phyloP scores from a whole-genome alignment of 2,113 vertebrate species.

The Entelurus aequoreus region DNA sequence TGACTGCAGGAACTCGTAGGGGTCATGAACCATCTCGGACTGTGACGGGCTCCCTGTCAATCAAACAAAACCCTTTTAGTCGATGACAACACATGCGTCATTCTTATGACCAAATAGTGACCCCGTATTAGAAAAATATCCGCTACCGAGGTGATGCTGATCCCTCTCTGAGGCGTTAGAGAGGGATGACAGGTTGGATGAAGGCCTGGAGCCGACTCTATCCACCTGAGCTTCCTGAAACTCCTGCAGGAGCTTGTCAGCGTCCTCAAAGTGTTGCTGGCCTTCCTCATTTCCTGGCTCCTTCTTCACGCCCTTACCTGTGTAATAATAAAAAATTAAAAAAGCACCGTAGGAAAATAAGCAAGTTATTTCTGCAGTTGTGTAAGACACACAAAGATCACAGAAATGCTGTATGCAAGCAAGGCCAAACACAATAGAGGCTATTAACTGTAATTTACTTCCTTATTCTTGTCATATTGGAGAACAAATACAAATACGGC shows the following conservation, averaged over 20 bases:
- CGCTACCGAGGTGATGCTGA: constrained; percentile 86
- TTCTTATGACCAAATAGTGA: background rate
- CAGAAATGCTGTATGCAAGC: background rate
- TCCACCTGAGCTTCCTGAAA: constrained; percentile 91
- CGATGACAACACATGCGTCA: background rate
- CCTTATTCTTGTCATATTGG: too few relatives aligned
- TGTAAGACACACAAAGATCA: background rate
- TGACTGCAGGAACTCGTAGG: constrained; percentile 94
- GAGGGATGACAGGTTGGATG: constrained; percentile 92
- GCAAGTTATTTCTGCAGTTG: background rate
- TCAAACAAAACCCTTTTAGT: constrained; percentile 6
- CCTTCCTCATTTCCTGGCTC: constrained; percentile 87
- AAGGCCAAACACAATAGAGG: background rate
- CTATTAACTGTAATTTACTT: too few relatives aligned
- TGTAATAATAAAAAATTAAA: background rate
- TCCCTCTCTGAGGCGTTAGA: constrained; percentile 93
- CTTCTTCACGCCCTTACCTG: constrained; percentile 88
- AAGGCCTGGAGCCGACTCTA: constrained; percentile 86
- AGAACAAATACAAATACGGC: too few relatives aligned
- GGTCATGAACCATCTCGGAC: constrained; percentile 87
- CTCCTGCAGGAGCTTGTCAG: constrained; percentile 89
- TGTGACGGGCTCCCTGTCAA: constrained; percentile 85
- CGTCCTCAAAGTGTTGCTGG: constrained; percentile 86
- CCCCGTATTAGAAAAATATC: constrained; percentile 12
- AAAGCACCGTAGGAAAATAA: background rate